A percentile compares a stretch with the other conserved stretches of the same genome.
These are phyloP conservation scores for Madoqua kirkii DNA, from an alignment of 2,113 vertebrate species.

Conservation along the genomic window DNA sequence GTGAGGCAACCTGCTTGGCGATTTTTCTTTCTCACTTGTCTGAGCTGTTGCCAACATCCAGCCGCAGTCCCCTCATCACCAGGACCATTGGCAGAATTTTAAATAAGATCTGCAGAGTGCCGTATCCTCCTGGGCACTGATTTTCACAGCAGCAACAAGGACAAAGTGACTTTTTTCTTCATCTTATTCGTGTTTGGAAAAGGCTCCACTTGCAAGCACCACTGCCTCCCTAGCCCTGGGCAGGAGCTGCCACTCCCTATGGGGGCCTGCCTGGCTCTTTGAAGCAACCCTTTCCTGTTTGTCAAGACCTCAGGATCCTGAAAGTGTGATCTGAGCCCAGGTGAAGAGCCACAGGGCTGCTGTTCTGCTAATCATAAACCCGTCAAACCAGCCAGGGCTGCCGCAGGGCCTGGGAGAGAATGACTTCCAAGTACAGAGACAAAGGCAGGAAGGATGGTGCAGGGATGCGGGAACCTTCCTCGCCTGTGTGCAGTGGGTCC, in stretches of 20 bases:
- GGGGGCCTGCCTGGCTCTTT: not conserved
- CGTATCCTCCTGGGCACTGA: not conserved
- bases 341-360: not conserved
- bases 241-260: not conserved
- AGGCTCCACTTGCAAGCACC: not conserved
- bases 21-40: not conserved
- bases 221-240: not conserved
- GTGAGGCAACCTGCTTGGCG: not conserved
- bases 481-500: not conserved
- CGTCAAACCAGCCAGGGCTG: not conserved
- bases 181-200: not conserved
- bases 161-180: not conserved
- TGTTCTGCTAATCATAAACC: not conserved
- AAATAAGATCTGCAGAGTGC: not conserved
- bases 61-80: not conserved
- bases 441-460: not conserved
- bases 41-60: not conserved
- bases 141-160: not conserved
- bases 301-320: not conserved
- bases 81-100: not conserved
- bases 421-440: conserved; percentile 8
- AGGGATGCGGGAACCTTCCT: rapidly evolving
- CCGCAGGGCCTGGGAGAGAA: not conserved
- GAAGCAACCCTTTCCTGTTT: not conserved
- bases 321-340: not conserved